Evolutionary conservation across 2,113 vertebrate species (phyloP).

Genomic region (Emydocephalus ijimae): DNA sequence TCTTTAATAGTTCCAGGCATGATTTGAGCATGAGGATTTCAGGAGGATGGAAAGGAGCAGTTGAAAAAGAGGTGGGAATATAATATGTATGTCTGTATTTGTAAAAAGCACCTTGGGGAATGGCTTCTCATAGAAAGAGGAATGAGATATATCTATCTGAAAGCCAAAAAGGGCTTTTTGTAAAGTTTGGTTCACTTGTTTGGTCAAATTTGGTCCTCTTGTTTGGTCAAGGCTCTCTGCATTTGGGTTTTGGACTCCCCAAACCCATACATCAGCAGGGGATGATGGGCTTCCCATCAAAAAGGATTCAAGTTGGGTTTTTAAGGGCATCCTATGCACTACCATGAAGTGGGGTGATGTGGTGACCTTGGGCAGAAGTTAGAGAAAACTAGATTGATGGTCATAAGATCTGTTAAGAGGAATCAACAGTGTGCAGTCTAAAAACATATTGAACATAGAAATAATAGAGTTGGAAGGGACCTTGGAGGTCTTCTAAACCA

Average conservation of each 20-base stretch:
- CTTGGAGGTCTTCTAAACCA: no score
- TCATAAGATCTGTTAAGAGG: neutral
- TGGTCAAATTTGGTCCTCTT: neutral
- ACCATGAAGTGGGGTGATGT: neutral
- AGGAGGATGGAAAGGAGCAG: neutral
- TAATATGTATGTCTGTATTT: neutral
- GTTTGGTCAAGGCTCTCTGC: neutral
- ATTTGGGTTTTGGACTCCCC: neutral
- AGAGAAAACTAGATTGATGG: neutral
- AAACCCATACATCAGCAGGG: neutral
- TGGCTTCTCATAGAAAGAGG: neutral
- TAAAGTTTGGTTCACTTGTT: neutral
- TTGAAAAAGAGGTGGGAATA: neutral
- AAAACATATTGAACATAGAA: neutral
- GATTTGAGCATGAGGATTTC: slow-evolving; percentile 39
- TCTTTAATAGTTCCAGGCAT: slow-evolving; percentile 48
- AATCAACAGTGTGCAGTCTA: neutral
- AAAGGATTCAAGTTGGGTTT: neutral
- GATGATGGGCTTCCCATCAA: neutral
- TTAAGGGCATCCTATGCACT: no score
- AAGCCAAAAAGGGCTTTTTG: neutral
- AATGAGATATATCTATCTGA: neutral
- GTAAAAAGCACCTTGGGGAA: neutral
- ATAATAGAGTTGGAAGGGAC: no score
- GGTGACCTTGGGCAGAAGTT: neutral